Percentiles rank a stretch among this genome's conserved stretches.
phyloP scores from a whole-genome alignment of 2,797 vertebrate genomes.

The Phylloscopus collybita region DNA sequence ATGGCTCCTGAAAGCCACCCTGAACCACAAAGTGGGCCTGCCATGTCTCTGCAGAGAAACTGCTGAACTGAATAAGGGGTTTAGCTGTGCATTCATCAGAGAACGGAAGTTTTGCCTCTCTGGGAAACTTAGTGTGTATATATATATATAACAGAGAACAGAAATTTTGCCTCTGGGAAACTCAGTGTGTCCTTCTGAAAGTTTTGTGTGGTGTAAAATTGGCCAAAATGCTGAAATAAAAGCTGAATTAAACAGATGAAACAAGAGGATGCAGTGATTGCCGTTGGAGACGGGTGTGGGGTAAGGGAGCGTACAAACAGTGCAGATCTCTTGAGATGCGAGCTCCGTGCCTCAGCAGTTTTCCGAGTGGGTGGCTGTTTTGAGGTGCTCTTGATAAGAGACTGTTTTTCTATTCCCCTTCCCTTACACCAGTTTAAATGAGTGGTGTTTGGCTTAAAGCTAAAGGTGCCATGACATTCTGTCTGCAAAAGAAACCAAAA shows the following conservation, averaged over 20 bases:
- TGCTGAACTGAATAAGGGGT: neutral
- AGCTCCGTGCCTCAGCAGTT: neutral
- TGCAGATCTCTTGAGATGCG: neutral
- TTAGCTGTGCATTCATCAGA: neutral
- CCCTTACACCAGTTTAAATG: neutral
- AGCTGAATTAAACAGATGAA: neutral
- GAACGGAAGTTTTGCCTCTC: neutral
- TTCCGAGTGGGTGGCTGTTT: constrained; percentile 23
- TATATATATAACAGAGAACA: neutral
- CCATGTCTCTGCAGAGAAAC: neutral
- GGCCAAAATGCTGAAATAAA: neutral
- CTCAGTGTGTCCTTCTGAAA: neutral
- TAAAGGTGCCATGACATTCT: neutral
- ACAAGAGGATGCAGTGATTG: neutral
- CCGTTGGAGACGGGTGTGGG: neutral
- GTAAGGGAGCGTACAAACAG: neutral
- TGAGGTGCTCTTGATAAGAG: neutral
- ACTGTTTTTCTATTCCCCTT: neutral
- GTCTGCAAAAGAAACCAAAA: neutral
- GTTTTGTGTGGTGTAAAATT: neutral
- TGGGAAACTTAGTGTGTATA: neutral
- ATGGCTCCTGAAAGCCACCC: neutral
- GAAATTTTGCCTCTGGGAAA: neutral
- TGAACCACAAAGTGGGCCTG: neutral
- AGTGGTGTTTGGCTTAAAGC: neutral